Evolutionary conservation across 2,113 vertebrate species (phyloP).

Genomic region (Brachyhypopomus gauderio): DNA sequence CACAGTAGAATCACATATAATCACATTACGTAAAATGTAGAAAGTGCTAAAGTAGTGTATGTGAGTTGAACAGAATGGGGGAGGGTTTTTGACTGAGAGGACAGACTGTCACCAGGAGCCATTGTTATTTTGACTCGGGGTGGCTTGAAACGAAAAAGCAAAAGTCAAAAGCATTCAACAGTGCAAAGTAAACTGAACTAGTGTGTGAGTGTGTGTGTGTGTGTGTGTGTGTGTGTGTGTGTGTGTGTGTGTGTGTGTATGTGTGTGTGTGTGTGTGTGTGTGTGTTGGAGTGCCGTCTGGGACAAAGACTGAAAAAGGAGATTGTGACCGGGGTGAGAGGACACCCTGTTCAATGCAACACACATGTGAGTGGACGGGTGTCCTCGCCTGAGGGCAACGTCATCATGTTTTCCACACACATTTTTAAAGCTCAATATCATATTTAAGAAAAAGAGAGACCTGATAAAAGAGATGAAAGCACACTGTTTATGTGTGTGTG

Average conservation of each 20-base stretch:
- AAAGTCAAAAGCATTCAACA: conserved; percentile 32
- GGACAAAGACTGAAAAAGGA: conserved; percentile 44
- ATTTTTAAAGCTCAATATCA: conserved; percentile 2
- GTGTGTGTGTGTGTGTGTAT: background rate
- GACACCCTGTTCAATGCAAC: conserved; percentile 73
- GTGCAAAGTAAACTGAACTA: conserved; percentile 18
- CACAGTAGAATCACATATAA: no score
- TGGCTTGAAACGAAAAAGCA: conserved; percentile 45
- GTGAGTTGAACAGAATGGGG: conserved; percentile 18
- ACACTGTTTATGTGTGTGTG: background rate
- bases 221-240: conserved; percentile 7
- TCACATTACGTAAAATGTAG: no score
- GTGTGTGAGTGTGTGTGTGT: conserved; percentile 27
- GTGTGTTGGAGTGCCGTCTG: conserved; percentile 32
- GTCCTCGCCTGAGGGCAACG: conserved; percentile 60
- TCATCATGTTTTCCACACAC: conserved; percentile 72
- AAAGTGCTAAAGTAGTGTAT: background rate
- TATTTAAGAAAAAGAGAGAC: conserved; percentile 25
- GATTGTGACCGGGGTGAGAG: conserved; percentile 59
- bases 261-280: conserved; percentile 25
- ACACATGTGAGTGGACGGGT: conserved; percentile 67
- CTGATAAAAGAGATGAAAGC: conserved; percentile 9
- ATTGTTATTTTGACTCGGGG: conserved; percentile 48
- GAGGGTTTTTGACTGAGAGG: conserved; percentile 46
- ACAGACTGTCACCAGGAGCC: conserved; percentile 35